A percentile compares a stretch with the other conserved stretches of the same genome.
Evolutionary conservation across 2,113 vertebrate genomes (phyloP).

Genomic region (Spizaetus ornatus): DNA sequence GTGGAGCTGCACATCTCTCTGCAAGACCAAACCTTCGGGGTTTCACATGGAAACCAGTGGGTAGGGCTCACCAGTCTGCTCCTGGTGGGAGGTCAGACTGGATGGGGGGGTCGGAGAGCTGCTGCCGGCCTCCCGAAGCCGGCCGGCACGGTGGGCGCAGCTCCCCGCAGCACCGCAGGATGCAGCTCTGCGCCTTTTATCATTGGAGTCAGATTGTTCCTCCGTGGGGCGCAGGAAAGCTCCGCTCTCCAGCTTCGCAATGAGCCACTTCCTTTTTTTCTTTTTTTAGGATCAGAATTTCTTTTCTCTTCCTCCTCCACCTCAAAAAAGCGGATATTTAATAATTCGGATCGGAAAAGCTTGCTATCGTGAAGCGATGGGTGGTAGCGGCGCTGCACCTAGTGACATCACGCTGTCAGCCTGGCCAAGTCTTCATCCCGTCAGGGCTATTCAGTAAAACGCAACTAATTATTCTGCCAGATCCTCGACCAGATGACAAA

Average conservation of each 20-base stretch:
- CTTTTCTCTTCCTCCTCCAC: slow-evolving; percentile 55
- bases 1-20: background rate
- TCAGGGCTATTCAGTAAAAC: slow-evolving; percentile 14
- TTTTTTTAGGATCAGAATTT: slow-evolving; percentile 30
- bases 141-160: accelerated
- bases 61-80: background rate
- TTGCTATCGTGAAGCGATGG: slow-evolving; percentile 11
- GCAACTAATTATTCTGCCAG: slow-evolving; percentile 47
- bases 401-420: background rate
- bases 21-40: background rate
- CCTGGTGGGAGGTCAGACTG: background rate
- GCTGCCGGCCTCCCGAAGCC: accelerated
- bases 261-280: slow-evolving; percentile 17
- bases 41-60: background rate
- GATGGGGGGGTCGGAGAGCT: background rate
- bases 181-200: background rate
- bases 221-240: background rate
- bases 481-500: slow-evolving; percentile 31
- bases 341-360: slow-evolving; percentile 23
- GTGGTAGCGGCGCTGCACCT: slow-evolving; percentile 28
- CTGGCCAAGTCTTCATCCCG: background rate
- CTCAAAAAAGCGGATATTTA: slow-evolving; percentile 44
- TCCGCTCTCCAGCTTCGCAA: background rate
- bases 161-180: background rate
- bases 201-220: slow-evolving; percentile 17